Base-by-base conservation (phyloP, 2,113 vertebrate genomes). In the Toxostoma redivivum region DNA sequence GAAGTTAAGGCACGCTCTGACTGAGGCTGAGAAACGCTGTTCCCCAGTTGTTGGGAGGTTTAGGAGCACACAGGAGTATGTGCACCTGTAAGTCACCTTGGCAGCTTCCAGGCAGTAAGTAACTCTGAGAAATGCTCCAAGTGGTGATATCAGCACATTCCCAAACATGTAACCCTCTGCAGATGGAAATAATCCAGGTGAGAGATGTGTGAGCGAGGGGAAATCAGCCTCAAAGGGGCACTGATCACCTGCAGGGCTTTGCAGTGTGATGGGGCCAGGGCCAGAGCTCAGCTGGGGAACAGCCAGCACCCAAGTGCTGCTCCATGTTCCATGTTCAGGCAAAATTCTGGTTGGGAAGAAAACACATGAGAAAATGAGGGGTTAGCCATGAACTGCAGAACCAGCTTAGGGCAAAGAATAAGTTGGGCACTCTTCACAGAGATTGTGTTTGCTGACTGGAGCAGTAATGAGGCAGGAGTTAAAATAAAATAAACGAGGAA, bases 271-370 rank as follows among this genome's bases (percentile, higher is more conserved):
- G 25, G 40, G 28, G 17, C 31, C 17, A 8, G n/a, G 33, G 65
- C 27, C 53, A 35, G 5, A 20, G 44, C 47, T 21, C 37, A 60
- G 7, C 31, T 2, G 0, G 16, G 79, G 38, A n/a, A 31, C 4
- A n/a, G 15, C 0, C 1, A 22, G 30, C 47, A 51, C 1, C 15
- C 7, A 37, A 54, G 28, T 3, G 40, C 31, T 69, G 50, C 28
- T 80, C 28, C 35, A 9, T 6, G 2, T 23, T 58, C 51, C 35
- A 40, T 31, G 13, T 40, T 58, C 5, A 22, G 38, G 50, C 37
- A 83, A 70, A 94, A 73, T 20, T 44, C 58, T 66, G n/a, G 1
- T 3, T 35, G 58, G 64, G 37, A 71, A 47, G 45, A 33, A 81
- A 81, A 35, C 12, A 10, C 7, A 7, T 38, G 35, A 20, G 51